These are phyloP conservation scores for Danio tinwini DNA, from an alignment of 2,797 vertebrate species.

Conservation along the genomic window DNA sequence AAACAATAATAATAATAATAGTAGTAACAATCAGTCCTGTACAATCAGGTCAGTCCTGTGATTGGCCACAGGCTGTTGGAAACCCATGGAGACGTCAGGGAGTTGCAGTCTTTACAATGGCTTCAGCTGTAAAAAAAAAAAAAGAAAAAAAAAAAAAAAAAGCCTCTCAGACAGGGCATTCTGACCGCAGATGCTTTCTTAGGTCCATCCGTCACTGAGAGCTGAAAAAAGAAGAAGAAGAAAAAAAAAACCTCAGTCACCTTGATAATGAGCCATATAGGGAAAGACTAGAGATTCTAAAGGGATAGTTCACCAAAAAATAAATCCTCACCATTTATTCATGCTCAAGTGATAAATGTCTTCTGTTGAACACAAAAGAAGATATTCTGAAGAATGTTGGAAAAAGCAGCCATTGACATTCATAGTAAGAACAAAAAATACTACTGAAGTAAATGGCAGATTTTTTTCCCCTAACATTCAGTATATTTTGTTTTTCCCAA, in stretches of 20 bases:
- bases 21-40: conserved; percentile 77
- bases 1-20: conserved; percentile 72
- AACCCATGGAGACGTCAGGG: conserved; percentile 76
- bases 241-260: conserved; percentile 70
- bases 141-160: conserved; percentile 26
- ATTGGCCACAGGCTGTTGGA: conserved; percentile 69
- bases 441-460: no score
- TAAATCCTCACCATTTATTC: no score
- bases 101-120: conserved; percentile 78
- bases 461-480: no score
- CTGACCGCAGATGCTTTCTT: conserved; percentile 49
- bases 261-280: conserved; percentile 61
- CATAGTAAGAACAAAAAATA: no score
- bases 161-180: conserved; percentile 62
- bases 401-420: no score
- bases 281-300: background rate
- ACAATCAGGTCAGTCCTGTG: conserved; percentile 77
- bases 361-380: no score
- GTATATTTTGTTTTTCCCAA: no score
- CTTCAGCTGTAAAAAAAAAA: conserved; percentile 68
- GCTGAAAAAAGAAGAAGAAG: background rate
- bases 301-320: no score
- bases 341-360: no score
- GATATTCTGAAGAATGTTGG: no score
- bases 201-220: conserved; percentile 50